phyloP scores from a whole-genome alignment of 1,140 invertebrate genomes.

The Condylostylus longicornis region DNA sequence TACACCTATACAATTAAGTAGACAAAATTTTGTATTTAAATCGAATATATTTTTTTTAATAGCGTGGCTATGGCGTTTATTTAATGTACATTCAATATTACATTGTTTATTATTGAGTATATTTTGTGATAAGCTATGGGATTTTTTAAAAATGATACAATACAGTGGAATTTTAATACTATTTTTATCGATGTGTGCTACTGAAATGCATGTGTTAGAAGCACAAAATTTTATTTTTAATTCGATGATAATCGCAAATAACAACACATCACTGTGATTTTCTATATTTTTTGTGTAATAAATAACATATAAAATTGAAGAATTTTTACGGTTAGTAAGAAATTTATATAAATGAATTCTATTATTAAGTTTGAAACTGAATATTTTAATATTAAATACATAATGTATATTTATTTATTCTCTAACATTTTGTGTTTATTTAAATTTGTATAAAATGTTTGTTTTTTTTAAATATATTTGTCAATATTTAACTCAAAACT shows the following conservation, averaged over 20 bases:
- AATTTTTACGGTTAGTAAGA: not conserved
- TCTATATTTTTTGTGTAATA: slow-evolving; percentile 3
- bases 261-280: slow-evolving; percentile 31
- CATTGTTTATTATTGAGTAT: slow-evolving; percentile 60
- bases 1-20: slow-evolving; percentile 31
- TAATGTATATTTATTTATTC: too few relatives aligned
- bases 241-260: slow-evolving; percentile 23
- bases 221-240: slow-evolving; percentile 38
- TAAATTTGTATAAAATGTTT: too few relatives aligned
- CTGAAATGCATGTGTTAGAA: slow-evolving; percentile 41
- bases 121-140: slow-evolving; percentile 64
- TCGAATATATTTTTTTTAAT: slow-evolving; percentile 54
- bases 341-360: too few relatives aligned
- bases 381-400: too few relatives aligned
- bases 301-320: not conserved
- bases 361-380: too few relatives aligned
- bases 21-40: slow-evolving; percentile 41
- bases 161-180: slow-evolving; percentile 44
- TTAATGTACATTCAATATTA: slow-evolving; percentile 63
- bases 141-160: slow-evolving; percentile 47
- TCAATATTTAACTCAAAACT: too few relatives aligned
- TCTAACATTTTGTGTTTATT: too few relatives aligned
- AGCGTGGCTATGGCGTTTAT: slow-evolving; percentile 57
- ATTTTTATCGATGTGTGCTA: slow-evolving; percentile 39
- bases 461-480: too few relatives aligned